Conservation (phyloP, 2,797 vertebrate species). For the Neosilurus hyrtlii region DNA sequence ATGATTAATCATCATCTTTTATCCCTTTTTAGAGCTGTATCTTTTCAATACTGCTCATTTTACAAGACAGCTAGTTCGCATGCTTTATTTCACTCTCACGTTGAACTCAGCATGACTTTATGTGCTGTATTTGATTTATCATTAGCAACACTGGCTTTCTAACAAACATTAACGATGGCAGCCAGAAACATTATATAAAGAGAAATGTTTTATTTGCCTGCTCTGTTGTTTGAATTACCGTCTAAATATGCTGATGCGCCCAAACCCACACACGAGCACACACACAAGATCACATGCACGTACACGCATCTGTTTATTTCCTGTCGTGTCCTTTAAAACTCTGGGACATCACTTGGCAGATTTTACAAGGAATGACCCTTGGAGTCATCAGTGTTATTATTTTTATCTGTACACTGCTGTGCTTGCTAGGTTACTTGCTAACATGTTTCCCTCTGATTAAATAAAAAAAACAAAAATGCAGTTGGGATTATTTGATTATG, state of each 20-base stretch:
- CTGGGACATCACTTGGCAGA: background rate
- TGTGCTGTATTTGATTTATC: background rate
- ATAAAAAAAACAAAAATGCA: background rate
- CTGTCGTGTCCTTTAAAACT: constrained; percentile 10
- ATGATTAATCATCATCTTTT: background rate
- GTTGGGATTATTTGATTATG: constrained; percentile 44
- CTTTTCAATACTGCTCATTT: background rate
- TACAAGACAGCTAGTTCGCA: background rate
- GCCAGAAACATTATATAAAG: background rate
- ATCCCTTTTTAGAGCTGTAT: background rate
- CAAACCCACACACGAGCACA: background rate
- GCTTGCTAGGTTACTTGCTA: constrained; percentile 18
- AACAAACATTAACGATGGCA: background rate
- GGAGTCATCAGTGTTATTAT: constrained; percentile 12
- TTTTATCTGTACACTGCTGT: constrained; percentile 43
- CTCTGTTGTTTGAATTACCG: background rate
- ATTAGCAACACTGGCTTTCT: background rate
- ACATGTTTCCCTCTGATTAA: constrained; percentile 16
- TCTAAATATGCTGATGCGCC: background rate
- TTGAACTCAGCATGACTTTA: background rate
- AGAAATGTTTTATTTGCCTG: background rate
- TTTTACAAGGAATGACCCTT: constrained; percentile 39
- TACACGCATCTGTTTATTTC: background rate
- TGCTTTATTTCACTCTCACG: background rate
- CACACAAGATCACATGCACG: background rate